A percentile compares a stretch with the other conserved stretches of the same genome.
Conservation (phyloP, 2,113 vertebrate genomes). For the Gallinago jamesoni region DNA sequence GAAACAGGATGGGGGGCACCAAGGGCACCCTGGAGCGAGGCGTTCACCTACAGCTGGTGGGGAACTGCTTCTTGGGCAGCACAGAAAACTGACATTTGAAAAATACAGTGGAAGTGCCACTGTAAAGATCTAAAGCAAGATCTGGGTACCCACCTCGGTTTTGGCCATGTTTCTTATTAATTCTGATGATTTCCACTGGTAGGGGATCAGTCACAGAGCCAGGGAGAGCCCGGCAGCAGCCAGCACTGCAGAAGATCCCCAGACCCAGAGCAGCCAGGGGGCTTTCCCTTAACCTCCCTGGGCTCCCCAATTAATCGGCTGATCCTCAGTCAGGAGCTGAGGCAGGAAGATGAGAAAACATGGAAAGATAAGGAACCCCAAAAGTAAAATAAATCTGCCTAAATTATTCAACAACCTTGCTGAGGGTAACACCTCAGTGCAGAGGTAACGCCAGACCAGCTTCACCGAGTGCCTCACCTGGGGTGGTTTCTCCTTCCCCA, state of each 20-base stretch:
- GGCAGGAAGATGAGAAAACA: neutral
- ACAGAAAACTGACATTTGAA: accelerated
- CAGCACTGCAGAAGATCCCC: neutral
- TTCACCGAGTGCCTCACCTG: accelerated
- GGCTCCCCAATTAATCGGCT: neutral
- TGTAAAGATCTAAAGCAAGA: neutral
- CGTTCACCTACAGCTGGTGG: neutral
- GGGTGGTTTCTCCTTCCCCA: no score
- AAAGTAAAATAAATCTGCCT: neutral
- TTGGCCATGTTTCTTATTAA: neutral
- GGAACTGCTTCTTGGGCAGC: neutral
- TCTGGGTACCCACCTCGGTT: neutral
- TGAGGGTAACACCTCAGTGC: neutral
- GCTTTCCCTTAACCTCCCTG: neutral
- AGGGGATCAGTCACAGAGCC: accelerated
- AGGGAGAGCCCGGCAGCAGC: neutral
- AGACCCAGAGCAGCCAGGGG: neutral
- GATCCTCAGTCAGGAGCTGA: neutral
- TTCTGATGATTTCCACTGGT: accelerated
- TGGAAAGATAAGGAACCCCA: neutral
- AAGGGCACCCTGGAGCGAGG: accelerated
- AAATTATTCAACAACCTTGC: neutral
- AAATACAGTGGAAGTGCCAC: neutral
- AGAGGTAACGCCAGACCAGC: neutral
- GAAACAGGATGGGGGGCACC: accelerated